Evolutionary conservation across 1,140 invertebrate genomes (phyloP).

Genomic region (Pseudomyrmex gracilis): DNA sequence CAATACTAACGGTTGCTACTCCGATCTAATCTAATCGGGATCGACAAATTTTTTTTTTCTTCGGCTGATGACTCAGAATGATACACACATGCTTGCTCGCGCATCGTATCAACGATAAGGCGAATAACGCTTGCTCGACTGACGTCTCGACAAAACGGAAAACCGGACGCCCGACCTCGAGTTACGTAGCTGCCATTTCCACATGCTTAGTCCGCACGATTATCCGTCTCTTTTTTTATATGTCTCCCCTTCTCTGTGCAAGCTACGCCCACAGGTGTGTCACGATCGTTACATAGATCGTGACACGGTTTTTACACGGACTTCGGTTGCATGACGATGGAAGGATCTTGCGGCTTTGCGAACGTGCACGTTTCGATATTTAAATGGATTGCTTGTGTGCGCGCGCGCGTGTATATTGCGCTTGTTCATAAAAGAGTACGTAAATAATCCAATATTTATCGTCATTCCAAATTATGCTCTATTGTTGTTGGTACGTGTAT

Average conservation of each 20-base stretch:
- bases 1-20: not conserved
- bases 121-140: not conserved
- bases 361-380: not conserved
- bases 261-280: conserved; percentile 55
- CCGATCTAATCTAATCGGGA: conserved; percentile 34
- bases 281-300: conserved; percentile 48
- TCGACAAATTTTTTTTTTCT: not conserved
- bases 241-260: not conserved
- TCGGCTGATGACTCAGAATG: not conserved
- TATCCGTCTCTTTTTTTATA: not conserved
- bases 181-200: not conserved
- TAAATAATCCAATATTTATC: not conserved
- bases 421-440: not conserved
- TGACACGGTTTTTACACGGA: conserved; percentile 6
- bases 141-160: not conserved
- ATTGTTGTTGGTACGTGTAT: not conserved
- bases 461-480: not conserved
- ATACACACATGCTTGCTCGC: no score
- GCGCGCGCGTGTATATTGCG: no score
- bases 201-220: not conserved
- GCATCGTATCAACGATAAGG: not conserved
- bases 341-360: not conserved
- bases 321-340: conserved; percentile 18
- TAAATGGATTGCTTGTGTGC: not conserved
- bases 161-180: not conserved